Base-by-base conservation (phyloP, 2,797 vertebrate species). In the Brotula barbata region DNA sequence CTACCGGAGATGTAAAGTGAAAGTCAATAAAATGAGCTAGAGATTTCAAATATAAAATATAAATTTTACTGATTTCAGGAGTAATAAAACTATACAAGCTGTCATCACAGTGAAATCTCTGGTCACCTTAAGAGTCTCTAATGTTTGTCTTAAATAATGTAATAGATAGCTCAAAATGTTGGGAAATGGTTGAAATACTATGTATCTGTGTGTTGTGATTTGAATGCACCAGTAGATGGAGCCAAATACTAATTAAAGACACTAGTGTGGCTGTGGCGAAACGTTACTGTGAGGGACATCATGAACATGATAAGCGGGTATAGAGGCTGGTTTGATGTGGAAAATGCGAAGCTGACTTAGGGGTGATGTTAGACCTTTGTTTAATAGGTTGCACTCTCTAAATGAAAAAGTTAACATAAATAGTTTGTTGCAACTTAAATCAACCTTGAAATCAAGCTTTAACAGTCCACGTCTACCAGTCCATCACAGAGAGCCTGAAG, bases 161-260 rank as follows among this genome's bases (percentile, higher is more conserved):
- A 47, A 47, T n/a, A 15, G 2, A 7, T 6, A 1, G 5, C 3
- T 40, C 2, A 36, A 10, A n/a, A 10, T 23, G 5, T 25, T 20
- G 0, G 14, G 3, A 48, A 11, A 1, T n/a, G 11, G 5, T 28
- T 1, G 1, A 12, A 8, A 1, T 16, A 6, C 12, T 33, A 11
- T 60, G 15, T 17, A 1, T 28, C 25, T 28, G 25, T 23, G 12
- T 71, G 72, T 13, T 62, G 9, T 81, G 34, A 0, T 5, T 57
- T 2, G 0, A 19, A 0, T 15, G 3, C 1, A 68, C 84, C 88
- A 87, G 64, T 1, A 87, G 89, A 83, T 81, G 82, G 88, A 61
- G 86, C 77, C 83, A 87, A 33, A 87, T 68, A 63, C 79, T 36
- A 41, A 67, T 2, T 0, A 63, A 76, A 69, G 49, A 64, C n/a